A percentile compares a stretch with the other conserved stretches of the same genome.
Conservation (phyloP, 2,113 vertebrate species). For the Cochlearius cochlearius region DNA sequence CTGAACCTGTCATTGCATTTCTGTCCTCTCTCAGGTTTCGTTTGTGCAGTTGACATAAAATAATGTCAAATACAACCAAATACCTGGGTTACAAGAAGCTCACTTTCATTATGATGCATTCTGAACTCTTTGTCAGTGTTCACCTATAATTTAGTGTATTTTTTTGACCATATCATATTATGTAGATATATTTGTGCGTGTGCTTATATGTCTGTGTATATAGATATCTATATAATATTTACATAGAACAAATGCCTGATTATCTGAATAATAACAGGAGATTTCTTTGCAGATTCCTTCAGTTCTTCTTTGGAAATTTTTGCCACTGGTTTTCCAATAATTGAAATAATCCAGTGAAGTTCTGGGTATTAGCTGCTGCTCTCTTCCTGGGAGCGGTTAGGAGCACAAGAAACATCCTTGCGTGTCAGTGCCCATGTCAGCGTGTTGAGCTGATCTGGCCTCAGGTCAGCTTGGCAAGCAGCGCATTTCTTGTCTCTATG, state of each 20-base stretch:
- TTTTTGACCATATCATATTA: neutral
- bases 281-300: neutral
- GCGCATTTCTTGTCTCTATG: neutral
- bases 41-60: neutral
- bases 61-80: neutral
- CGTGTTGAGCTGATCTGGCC: neutral
- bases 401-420: neutral
- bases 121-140: neutral
- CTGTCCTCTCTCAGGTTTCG: neutral
- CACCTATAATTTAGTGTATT: neutral
- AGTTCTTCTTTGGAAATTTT: neutral
- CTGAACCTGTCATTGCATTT: neutral
- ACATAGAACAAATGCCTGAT: neutral
- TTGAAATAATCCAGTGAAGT: neutral
- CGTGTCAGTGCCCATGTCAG: rapidly evolving
- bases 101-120: neutral
- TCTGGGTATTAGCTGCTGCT: neutral
- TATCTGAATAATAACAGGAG: neutral
- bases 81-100: neutral
- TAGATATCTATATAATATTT: neutral
- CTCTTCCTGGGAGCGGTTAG: neutral
- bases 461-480: neutral
- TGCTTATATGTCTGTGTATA: neutral
- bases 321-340: neutral
- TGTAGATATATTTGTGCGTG: neutral